Conservation (phyloP, 2,113 vertebrate genomes). For the Lutjanus erythropterus region DNA sequence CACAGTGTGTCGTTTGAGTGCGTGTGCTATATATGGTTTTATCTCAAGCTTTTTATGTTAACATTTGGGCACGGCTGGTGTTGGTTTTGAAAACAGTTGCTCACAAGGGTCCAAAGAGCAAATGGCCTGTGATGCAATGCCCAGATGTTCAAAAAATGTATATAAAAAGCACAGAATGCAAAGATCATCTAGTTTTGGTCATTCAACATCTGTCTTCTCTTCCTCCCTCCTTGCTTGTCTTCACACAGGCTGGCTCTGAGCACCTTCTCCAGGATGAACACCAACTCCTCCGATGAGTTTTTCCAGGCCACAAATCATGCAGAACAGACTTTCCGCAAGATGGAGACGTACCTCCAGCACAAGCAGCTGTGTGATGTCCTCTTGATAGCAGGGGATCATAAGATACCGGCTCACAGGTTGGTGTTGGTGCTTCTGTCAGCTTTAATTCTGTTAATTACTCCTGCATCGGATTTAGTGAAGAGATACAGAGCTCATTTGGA, state of each 20-base stretch:
- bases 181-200: not conserved
- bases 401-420: slow-evolving; percentile 96
- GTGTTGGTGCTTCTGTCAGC: slow-evolving; percentile 51
- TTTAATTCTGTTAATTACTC: slow-evolving; percentile 62
- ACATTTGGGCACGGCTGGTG: too few species aligned
- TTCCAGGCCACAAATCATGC: slow-evolving; percentile 94
- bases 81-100: too few species aligned
- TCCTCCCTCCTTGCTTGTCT: slow-evolving; percentile 26
- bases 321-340: slow-evolving; percentile 94
- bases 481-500: slow-evolving; percentile 33
- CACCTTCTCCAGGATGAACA: slow-evolving; percentile 88
- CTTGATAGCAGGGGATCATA: slow-evolving; percentile 93
- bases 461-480: slow-evolving; percentile 26
- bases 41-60: too few species aligned
- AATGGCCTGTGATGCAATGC: not conserved
- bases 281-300: slow-evolving; percentile 89
- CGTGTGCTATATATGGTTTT: too few species aligned
- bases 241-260: slow-evolving; percentile 84
- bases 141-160: not conserved
- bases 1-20: too few species aligned
- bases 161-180: not conserved
- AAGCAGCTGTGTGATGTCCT: slow-evolving; percentile 97
- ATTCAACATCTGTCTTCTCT: not conserved
- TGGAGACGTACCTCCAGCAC: slow-evolving; percentile 96
- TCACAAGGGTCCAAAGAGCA: not conserved